phyloP scores from a whole-genome alignment of 1,140 invertebrate species.

The Trichonephila clavata region DNA sequence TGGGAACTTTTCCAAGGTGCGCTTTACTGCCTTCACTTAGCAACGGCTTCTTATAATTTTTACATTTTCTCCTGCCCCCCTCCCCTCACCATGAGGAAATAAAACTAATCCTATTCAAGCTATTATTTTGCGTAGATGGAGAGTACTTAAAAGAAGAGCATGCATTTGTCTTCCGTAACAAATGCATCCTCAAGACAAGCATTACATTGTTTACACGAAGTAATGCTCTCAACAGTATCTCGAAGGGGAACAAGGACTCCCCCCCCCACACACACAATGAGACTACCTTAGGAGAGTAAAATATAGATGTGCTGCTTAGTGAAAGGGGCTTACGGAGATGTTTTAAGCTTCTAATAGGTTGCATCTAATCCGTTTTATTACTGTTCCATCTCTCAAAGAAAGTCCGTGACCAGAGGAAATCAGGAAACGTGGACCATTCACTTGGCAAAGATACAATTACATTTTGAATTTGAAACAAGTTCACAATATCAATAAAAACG shows the following conservation, averaged over 20 bases:
- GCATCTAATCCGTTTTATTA: slow-evolving; percentile 60
- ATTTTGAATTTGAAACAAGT: not conserved
- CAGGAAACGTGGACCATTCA: not conserved
- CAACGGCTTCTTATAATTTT: slow-evolving; percentile 62
- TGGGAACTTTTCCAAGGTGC: slow-evolving; percentile 63
- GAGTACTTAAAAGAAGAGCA: slow-evolving; percentile 65
- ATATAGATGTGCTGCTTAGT: slow-evolving; percentile 14
- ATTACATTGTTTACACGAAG: slow-evolving; percentile 72
- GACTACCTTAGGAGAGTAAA: slow-evolving; percentile 8
- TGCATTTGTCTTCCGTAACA: slow-evolving; percentile 60
- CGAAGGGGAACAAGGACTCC: slow-evolving; percentile 27
- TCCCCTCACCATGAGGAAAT: slow-evolving; percentile 40
- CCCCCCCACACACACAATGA: too few species aligned
- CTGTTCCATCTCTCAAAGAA: not conserved
- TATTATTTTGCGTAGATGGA: slow-evolving; percentile 63
- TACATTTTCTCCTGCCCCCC: slow-evolving; percentile 12
- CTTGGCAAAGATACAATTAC: not conserved
- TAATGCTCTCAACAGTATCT: slow-evolving; percentile 34
- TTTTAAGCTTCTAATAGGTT: slow-evolving; percentile 53
- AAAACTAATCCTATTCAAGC: slow-evolving; percentile 72
- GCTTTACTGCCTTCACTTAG: slow-evolving; percentile 40
- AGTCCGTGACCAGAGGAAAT: slow-evolving; percentile 7
- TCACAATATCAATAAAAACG: not conserved
- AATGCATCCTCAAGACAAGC: slow-evolving; percentile 58
- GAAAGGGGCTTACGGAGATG: slow-evolving; percentile 4